Evolutionary conservation across 1,140 invertebrate genomes (phyloP).

Genomic region (Goniozus legneri): DNA sequence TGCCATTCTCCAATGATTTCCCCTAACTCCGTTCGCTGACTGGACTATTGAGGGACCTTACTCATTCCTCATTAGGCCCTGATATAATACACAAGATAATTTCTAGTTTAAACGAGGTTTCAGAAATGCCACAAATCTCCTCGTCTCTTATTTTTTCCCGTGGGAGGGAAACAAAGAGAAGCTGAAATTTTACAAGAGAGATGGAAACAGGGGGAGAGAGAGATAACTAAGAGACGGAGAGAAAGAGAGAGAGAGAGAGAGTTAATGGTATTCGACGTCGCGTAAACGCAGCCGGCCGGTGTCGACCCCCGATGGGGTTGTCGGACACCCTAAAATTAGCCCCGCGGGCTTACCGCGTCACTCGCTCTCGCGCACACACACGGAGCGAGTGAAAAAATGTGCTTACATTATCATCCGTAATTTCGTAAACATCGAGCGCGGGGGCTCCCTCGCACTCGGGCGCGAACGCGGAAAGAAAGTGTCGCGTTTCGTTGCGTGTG

Average conservation of each 20-base stretch:
- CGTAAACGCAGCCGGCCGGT: slow-evolving; percentile 34
- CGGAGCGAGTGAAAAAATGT: slow-evolving; percentile 49
- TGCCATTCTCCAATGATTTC: no score
- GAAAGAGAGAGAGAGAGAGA: slow-evolving; percentile 12
- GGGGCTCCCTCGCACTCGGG: slow-evolving; percentile 16
- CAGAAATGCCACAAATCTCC: slow-evolving; percentile 11
- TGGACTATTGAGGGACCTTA: no score
- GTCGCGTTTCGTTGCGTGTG: slow-evolving; percentile 11
- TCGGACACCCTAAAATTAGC: slow-evolving; percentile 56
- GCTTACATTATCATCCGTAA: slow-evolving; percentile 56
- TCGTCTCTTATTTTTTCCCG: background rate
- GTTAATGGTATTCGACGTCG: slow-evolving; percentile 28
- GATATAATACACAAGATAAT: no score
- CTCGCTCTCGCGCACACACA: slow-evolving; percentile 28
- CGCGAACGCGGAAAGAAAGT: no score
- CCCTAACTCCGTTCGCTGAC: no score
- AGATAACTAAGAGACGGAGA: background rate
- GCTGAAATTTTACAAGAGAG: background rate
- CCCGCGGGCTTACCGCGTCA: slow-evolving; percentile 24
- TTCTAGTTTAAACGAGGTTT: no score
- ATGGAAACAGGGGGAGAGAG: background rate
- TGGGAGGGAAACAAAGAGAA: background rate
- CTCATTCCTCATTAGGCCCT: no score
- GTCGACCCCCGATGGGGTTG: slow-evolving; percentile 37
- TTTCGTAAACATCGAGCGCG: slow-evolving; percentile 45